These are phyloP conservation scores for Lytechinus variegatus DNA, from an alignment of 35 echinoderm and acorn worm genomes.

Conservation along the genomic window DNA sequence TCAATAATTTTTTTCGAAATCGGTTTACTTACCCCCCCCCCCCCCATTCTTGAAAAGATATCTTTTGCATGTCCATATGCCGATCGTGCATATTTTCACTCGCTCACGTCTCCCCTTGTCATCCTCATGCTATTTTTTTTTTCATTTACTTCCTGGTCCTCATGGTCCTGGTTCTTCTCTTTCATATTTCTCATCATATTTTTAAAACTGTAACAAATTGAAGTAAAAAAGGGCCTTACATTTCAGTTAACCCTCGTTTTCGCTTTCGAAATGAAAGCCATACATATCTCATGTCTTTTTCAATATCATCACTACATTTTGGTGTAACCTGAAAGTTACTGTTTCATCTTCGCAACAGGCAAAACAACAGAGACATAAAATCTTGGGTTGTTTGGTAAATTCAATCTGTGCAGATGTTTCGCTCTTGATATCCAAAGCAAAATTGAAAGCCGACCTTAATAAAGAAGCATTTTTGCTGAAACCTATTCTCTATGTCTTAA, in stretches of 20 bases:
- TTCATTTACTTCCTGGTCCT: too few relatives aligned
- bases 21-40: neutral
- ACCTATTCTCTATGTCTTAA: neutral
- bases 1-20: too few relatives aligned
- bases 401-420: neutral
- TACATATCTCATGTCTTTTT: neutral
- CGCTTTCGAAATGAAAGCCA: too few relatives aligned
- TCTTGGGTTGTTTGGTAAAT: neutral
- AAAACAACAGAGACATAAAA: neutral
- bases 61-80: neutral
- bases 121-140: neutral
- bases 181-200: neutral
- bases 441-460: conserved; percentile 2
- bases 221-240: too few relatives aligned
- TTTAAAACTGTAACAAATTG: neutral
- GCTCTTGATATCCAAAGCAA: neutral
- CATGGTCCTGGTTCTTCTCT: neutral
- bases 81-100: too few relatives aligned
- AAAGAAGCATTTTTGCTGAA: neutral
- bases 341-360: neutral
- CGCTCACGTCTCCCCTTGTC: neutral
- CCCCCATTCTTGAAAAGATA: neutral
- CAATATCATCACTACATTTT: neutral
- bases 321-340: neutral
- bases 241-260: too few relatives aligned